These are phyloP conservation scores for Plectropomus leopardus DNA, from an alignment of 2,113 vertebrate species.

Conservation along the genomic window DNA sequence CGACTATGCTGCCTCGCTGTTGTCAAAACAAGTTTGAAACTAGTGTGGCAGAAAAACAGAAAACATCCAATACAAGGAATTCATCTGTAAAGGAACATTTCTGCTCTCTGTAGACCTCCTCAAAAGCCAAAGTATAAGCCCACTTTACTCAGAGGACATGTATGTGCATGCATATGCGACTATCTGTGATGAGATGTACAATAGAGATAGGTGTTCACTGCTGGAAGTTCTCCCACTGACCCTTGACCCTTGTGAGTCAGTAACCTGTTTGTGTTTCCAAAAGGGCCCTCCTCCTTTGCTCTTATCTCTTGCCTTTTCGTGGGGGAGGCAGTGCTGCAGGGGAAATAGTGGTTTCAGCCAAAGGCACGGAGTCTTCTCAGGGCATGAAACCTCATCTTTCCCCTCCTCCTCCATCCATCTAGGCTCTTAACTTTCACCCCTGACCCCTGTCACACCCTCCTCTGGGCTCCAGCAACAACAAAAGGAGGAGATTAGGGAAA, in stretches of 20 bases:
- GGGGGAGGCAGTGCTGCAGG: slow-evolving; percentile 33
- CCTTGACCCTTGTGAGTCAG: slow-evolving; percentile 65
- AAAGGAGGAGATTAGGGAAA: slow-evolving; percentile 84
- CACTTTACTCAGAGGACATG: slow-evolving; percentile 18
- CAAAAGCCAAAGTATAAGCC: slow-evolving; percentile 8
- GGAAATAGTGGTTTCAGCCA: slow-evolving; percentile 66
- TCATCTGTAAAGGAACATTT: slow-evolving; percentile 4
- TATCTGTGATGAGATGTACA: slow-evolving; percentile 34
- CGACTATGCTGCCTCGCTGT: not conserved
- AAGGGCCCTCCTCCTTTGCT: slow-evolving; percentile 54
- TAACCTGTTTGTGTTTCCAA: slow-evolving; percentile 77
- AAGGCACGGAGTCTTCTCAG: slow-evolving; percentile 65
- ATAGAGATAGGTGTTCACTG: slow-evolving; percentile 41
- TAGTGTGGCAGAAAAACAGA: not conserved
- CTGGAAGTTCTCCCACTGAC: slow-evolving; percentile 69
- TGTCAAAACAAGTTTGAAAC: slow-evolving; percentile 36
- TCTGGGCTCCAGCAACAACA: slow-evolving; percentile 78
- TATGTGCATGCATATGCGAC: slow-evolving; percentile 26
- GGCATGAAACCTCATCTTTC: slow-evolving; percentile 73
- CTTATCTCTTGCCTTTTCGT: slow-evolving; percentile 71
- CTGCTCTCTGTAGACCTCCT: not conserved
- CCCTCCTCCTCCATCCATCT: slow-evolving; percentile 71
- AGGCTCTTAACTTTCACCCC: slow-evolving; percentile 85
- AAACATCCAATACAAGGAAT: not conserved
- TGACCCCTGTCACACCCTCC: slow-evolving; percentile 83